Base-by-base conservation (phyloP, 2,888 invertebrate species). In the Carabus problematicus region DNA sequence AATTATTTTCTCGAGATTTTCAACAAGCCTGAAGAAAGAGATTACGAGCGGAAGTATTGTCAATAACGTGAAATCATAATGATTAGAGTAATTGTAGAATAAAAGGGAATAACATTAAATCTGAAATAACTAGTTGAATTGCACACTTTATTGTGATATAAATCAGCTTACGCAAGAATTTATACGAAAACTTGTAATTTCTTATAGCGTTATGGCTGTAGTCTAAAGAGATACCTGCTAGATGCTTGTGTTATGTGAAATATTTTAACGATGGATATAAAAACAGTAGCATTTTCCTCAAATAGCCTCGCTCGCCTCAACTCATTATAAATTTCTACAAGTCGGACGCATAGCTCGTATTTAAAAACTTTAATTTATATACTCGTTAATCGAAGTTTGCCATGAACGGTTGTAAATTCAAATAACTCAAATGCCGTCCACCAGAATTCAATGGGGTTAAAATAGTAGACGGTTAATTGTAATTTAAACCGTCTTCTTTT, bases 341-440 rank as follows among this genome's bases (percentile, higher is more conserved):
- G 16, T 52, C 52, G 52, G 19, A 11, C 19, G 6, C 52, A 9
- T 7, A 47, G 9, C 8, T 3, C 47, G 47, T 47, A 47, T 47
- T 59, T 58, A 66, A 66, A 66, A 16, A 8, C 42, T 67, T 41
- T 67, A 67, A 67, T 67, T 67, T 67, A 67, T 67, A 59, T 60
- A 52, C 29, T 52, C 67, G 67, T 67, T 67, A 67, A 67, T 67
- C 45, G 59, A 43, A 67, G 49, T 40, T 58, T 47, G 42, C 47
- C 40, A 29, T 18, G 66, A 41, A 66, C 18, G 56, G 52, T 54
- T 41, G 67, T 67, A 67, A 67, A 67, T 60, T 67, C 47, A 67
- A 67, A 60, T 67, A 67, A 60, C 60, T 39, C 18, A 67, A 67
- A 39, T 60, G 60, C 43, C 52, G 12, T 16, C 52, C 19, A 52